Evolutionary conservation across 2,888 invertebrate species (phyloP).

Genomic region (Platypus cylindrus): DNA sequence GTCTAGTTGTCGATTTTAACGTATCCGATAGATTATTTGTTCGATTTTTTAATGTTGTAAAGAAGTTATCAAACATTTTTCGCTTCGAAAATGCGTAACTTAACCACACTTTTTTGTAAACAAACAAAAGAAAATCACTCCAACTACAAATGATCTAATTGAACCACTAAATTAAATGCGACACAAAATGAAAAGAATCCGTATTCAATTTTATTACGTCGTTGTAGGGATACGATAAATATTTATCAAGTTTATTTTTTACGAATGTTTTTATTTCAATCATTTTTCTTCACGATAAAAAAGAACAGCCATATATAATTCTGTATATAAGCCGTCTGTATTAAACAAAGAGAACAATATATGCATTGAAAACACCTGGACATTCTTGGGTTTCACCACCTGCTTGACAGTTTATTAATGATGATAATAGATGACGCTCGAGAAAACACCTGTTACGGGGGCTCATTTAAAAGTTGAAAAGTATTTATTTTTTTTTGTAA

Average conservation of each 20-base stretch:
- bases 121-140: no score
- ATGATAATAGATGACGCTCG: slow-evolving; percentile 3
- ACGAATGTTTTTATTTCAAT: no score
- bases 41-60: slow-evolving; percentile 35
- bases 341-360: background rate
- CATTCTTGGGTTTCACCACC: slow-evolving; percentile 2
- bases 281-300: no score
- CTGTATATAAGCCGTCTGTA: no score
- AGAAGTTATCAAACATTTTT: slow-evolving; percentile 38
- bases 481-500: background rate
- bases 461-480: slow-evolving; percentile 1
- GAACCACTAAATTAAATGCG: no score
- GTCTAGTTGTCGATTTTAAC: slow-evolving; percentile 31
- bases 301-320: no score
- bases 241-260: no score
- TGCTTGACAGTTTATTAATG: background rate
- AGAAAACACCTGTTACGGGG: background rate
- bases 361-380: slow-evolving; percentile 4
- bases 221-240: no score
- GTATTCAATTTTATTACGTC: no score
- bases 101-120: slow-evolving; percentile 11
- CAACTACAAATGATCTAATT: no score
- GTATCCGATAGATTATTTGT: slow-evolving; percentile 34
- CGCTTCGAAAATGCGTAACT: background rate
- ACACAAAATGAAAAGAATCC: no score